phyloP scores from a whole-genome alignment of 2,797 vertebrate genomes.

The Macropus fuliginosus region DNA sequence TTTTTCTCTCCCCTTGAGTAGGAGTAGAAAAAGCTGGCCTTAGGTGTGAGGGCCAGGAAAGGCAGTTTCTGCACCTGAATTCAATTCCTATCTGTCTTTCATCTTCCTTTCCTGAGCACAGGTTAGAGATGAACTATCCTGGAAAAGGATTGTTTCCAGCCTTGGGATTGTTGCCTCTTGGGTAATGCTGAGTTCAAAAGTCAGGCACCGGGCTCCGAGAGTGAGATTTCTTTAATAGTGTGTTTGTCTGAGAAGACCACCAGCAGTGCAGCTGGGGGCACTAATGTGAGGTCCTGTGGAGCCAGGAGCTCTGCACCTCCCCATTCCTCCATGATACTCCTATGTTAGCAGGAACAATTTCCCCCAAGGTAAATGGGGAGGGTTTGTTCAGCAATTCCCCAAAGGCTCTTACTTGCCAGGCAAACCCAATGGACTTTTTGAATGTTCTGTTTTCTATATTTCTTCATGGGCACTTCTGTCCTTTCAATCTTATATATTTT shows the following conservation, averaged over 20 bases:
- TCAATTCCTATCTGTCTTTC: not conserved
- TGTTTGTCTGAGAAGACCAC: not conserved
- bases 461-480: not conserved
- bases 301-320: not conserved
- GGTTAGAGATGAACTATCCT: not conserved
- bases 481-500: not conserved
- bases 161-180: not conserved
- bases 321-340: not conserved
- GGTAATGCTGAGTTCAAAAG: not conserved
- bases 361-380: not conserved
- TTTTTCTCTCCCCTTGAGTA: not conserved
- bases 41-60: not conserved
- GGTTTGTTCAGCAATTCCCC: not conserved
- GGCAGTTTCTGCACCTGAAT: not conserved
- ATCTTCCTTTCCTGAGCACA: not conserved
- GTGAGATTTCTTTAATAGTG: not conserved
- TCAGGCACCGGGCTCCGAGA: not conserved
- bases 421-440: not conserved
- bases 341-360: not conserved
- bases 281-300: not conserved
- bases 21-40: not conserved
- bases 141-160: not conserved
- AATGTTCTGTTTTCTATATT: not conserved
- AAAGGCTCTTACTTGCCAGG: not conserved
- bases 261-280: not conserved